Percentiles rank a stretch among this genome's conserved stretches.
Conservation (phyloP, 2,797 vertebrate species). For the Aeoliscus strigatus region DNA sequence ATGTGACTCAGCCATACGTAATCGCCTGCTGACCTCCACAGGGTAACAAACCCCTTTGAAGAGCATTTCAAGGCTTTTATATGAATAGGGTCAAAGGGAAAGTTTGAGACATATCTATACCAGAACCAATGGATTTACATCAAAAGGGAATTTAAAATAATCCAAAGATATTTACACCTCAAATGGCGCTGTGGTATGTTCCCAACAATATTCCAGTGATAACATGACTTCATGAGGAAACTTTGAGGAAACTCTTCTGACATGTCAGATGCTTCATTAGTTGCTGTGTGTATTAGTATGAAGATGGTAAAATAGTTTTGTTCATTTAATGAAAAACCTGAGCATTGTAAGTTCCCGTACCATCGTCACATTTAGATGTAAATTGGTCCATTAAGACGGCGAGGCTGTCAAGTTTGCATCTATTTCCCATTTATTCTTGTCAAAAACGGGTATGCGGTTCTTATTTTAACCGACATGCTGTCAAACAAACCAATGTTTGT, state of each 20-base stretch:
- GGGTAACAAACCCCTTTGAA: constrained; percentile 81
- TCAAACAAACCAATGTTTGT: too few relatives aligned
- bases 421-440: constrained; percentile 50
- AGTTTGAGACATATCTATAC: constrained; percentile 75
- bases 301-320: neutral
- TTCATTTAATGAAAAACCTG: constrained; percentile 7
- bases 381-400: constrained; percentile 52
- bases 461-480: neutral
- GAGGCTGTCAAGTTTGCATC: constrained; percentile 45
- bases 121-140: constrained; percentile 82
- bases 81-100: constrained; percentile 71
- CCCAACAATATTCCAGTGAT: constrained; percentile 25
- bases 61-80: constrained; percentile 78
- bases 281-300: neutral
- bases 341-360: constrained; percentile 53
- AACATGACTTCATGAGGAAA: constrained; percentile 14
- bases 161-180: constrained; percentile 72
- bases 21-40: constrained; percentile 79
- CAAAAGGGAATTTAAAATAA: constrained; percentile 78
- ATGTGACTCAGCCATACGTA: constrained; percentile 87
- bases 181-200: constrained; percentile 38
- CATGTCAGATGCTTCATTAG: too few relatives aligned
- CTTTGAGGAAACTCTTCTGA: constrained; percentile 8
- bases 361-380: constrained; percentile 55
- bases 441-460: constrained; percentile 5